Evolutionary conservation across 2,797 vertebrate species (phyloP).

Genomic region (Sebastes aleutianus): DNA sequence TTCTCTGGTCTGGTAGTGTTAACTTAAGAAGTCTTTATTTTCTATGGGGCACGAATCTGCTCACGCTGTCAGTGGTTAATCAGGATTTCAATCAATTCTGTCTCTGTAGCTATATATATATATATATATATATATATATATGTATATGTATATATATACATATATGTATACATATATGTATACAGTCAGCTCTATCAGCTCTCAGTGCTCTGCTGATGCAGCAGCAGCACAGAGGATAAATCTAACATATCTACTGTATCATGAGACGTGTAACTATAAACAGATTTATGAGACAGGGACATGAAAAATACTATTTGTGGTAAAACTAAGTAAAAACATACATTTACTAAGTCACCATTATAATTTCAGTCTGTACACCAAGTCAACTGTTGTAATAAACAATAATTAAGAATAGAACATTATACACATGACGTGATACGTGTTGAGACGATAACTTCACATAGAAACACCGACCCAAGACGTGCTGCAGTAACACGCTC

Average conservation of each 20-base stretch:
- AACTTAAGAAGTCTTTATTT: too few relatives aligned
- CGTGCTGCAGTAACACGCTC: slow-evolving; percentile 87
- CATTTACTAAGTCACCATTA: neutral
- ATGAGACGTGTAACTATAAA: neutral
- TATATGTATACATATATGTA: too few relatives aligned
- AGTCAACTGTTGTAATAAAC: neutral
- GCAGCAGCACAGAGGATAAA: neutral
- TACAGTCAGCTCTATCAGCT: too few relatives aligned
- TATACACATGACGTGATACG: neutral
- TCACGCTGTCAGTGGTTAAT: too few relatives aligned
- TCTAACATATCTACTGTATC: too few relatives aligned
- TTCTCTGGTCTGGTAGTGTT: too few relatives aligned
- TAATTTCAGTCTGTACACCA: neutral
- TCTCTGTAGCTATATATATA: too few relatives aligned
- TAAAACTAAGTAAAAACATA: neutral
- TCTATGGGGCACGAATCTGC: too few relatives aligned
- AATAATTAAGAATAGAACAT: neutral
- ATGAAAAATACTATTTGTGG: neutral
- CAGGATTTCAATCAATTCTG: too few relatives aligned
- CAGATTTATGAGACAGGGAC: neutral
- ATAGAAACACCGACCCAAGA: slow-evolving; percentile 84
- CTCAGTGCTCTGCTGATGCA: neutral
- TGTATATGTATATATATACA: too few relatives aligned
- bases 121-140: too few relatives aligned
- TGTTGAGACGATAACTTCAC: neutral